phyloP scores from a whole-genome alignment of 2,888 invertebrate species.

The Mactromeris polynyma region DNA sequence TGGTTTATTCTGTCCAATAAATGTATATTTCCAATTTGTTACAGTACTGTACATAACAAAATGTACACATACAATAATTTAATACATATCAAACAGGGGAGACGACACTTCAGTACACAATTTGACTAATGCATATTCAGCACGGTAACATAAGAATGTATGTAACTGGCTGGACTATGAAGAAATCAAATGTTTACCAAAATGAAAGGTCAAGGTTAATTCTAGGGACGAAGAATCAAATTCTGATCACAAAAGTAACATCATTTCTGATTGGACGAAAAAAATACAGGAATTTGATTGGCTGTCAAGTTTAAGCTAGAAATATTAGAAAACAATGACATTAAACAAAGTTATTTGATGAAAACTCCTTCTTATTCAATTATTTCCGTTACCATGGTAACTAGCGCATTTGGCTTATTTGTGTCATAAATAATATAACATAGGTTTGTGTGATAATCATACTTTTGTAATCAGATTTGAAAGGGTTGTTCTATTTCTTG shows the following conservation, averaged over 20 bases:
- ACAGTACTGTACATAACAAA: constrained; percentile 1
- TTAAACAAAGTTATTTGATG: neutral
- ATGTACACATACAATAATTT: constrained; percentile 19
- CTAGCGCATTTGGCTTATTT: no score
- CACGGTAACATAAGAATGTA: neutral
- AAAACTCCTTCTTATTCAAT: neutral
- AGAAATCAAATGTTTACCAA: neutral
- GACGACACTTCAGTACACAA: neutral
- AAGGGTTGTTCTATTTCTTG: no score
- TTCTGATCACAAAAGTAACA: neutral
- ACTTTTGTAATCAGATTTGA: no score
- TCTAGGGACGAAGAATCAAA: neutral
- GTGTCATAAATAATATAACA: no score
- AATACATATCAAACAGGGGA: neutral
- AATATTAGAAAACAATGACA: neutral
- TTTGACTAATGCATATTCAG: neutral
- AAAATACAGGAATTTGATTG: neutral
- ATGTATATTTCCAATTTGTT: neutral
- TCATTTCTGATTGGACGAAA: neutral
- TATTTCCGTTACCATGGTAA: no score
- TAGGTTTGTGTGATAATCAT: no score
- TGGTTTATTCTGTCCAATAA: constrained; percentile 8
- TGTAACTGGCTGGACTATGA: neutral
- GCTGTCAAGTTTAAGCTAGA: neutral
- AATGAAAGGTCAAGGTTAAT: neutral